A percentile compares a stretch with the other conserved stretches of the same genome.
Conservation (phyloP, 2,113 vertebrate genomes). For the Camelus bactrianus region DNA sequence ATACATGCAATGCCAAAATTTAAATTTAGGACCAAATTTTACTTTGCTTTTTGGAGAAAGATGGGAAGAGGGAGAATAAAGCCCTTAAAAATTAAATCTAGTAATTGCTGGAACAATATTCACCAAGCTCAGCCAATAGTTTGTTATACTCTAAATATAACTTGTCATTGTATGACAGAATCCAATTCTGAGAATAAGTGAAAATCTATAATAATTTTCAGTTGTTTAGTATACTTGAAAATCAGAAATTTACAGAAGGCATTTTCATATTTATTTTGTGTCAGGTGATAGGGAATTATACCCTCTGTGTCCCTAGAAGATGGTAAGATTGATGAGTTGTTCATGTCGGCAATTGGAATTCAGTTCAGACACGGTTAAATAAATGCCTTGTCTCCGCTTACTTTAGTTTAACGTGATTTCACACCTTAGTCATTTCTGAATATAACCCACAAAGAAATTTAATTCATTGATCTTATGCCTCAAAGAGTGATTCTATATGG, state of each 20-base stretch:
- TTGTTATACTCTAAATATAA: conserved; percentile 64
- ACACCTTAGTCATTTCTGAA: conserved; percentile 50
- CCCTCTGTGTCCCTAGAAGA: conserved; percentile 23
- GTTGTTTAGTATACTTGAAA: conserved; percentile 62
- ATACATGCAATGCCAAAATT: conserved; percentile 33
- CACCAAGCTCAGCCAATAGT: not conserved
- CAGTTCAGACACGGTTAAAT: not conserved
- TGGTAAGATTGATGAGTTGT: conserved; percentile 59
- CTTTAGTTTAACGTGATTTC: conserved; percentile 51
- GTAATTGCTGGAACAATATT: conserved; percentile 29
- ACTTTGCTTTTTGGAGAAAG: conserved; percentile 8
- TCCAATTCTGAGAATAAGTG: conserved; percentile 72
- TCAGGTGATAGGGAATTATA: conserved; percentile 32
- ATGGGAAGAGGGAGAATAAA: not conserved
- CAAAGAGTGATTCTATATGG: not conserved
- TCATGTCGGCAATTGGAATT: conserved; percentile 64
- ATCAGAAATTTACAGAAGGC: not conserved
- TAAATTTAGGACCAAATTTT: conserved; percentile 8
- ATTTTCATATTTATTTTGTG: conserved; percentile 60
- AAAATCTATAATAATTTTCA: conserved; percentile 54
- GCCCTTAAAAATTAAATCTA: conserved; percentile 54
- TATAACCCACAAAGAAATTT: not conserved
- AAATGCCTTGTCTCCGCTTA: not conserved
- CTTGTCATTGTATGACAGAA: conserved; percentile 73
- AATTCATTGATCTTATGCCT: conserved; percentile 50